phyloP scores from a whole-genome alignment of 2,113 vertebrate species.

The Tor tambroides region DNA sequence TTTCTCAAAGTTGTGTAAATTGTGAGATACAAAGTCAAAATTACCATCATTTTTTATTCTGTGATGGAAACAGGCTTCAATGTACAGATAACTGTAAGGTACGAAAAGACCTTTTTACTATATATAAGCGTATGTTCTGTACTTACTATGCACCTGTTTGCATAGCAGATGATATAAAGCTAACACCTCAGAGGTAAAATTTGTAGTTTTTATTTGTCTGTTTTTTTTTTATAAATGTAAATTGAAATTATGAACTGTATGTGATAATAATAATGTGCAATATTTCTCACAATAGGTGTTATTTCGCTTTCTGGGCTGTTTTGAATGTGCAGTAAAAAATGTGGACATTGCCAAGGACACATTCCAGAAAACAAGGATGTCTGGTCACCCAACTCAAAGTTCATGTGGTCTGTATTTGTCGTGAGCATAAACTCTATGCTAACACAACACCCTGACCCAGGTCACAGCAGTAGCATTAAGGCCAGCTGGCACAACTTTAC shows the following conservation, averaged over 20 bases:
- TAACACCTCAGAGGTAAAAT: not conserved
- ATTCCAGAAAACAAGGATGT: not conserved
- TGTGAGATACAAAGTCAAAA: no score
- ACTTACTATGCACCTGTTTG: no score
- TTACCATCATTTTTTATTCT: no score
- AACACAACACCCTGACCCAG: constrained; percentile 33
- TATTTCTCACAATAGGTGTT: not conserved
- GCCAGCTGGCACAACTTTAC: constrained; percentile 50
- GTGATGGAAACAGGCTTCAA: no score
- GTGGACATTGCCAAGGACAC: not conserved
- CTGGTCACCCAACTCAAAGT: constrained; percentile 2
- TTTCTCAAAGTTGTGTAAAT: no score
- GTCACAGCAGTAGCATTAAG: constrained; percentile 37
- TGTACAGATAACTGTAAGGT: no score
- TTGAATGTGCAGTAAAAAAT: not conserved
- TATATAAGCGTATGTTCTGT: no score
- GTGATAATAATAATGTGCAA: no score
- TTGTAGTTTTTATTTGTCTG: not conserved
- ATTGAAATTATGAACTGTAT: not conserved
- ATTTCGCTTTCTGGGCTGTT: not conserved
- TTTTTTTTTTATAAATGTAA: not conserved
- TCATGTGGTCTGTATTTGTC: not conserved
- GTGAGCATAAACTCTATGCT: constrained; percentile 22
- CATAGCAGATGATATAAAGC: no score
- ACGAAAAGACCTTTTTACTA: no score